Percentiles rank a stretch among this genome's conserved stretches.
Conservation (phyloP, 2,797 vertebrate species). For the Notamacropus eugenii region DNA sequence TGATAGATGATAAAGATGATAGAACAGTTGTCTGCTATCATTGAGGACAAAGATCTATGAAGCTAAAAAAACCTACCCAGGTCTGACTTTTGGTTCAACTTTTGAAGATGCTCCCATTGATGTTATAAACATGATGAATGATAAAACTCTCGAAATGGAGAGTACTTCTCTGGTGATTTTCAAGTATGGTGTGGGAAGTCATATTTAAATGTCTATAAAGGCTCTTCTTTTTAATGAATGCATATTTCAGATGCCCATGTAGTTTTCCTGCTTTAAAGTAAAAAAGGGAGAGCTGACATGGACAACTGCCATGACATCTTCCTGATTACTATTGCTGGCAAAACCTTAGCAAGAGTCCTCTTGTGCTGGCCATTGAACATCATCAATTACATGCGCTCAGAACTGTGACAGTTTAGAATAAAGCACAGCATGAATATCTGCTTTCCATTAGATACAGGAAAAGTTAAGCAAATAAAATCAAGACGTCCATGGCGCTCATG, state of each 20-base stretch:
- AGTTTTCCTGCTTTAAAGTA: conserved; percentile 14
- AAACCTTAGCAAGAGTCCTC: conserved; percentile 6
- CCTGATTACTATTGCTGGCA: neutral
- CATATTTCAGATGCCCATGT: conserved; percentile 22
- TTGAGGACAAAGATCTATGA: neutral
- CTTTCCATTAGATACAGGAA: neutral
- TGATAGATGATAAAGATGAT: neutral
- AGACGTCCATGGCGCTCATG: neutral
- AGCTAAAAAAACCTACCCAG: neutral
- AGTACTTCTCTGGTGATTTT: neutral
- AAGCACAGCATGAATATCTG: neutral
- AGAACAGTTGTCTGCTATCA: neutral
- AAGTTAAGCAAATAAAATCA: conserved; percentile 4
- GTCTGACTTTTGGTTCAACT: neutral
- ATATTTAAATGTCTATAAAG: conserved; percentile 49
- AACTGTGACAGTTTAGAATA: neutral
- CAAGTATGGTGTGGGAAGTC: neutral
- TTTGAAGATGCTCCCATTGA: neutral
- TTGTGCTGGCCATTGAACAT: neutral
- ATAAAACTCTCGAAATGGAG: neutral
- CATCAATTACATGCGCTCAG: neutral
- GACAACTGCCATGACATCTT: neutral
- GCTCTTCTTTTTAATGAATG: neutral
- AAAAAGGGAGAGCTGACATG: conserved; percentile 24
- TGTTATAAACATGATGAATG: neutral